phyloP scores from a whole-genome alignment of 2,113 vertebrate genomes.

The Lichenostomus cassidix region DNA sequence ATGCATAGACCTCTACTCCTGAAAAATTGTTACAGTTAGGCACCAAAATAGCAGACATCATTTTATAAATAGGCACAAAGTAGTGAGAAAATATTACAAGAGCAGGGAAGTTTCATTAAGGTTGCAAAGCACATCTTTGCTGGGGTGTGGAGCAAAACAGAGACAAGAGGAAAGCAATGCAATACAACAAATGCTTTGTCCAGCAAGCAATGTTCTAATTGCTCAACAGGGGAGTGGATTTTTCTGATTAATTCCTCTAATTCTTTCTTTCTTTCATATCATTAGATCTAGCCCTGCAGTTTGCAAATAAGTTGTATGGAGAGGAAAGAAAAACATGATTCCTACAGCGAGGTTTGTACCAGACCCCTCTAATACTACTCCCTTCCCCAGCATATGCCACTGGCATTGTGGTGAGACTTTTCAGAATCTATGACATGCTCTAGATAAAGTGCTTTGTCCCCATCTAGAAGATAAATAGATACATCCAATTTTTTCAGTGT shows the following conservation, averaged over 20 bases:
- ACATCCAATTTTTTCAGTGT: background rate
- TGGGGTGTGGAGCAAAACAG: background rate
- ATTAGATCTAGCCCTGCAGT: background rate
- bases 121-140: background rate
- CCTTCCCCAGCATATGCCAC: background rate
- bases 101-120: background rate
- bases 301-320: background rate
- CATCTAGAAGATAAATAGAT: background rate
- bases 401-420: background rate
- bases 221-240: background rate
- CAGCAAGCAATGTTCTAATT: background rate
- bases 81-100: background rate
- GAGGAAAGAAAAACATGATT: background rate
- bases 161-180: background rate
- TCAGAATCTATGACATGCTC: background rate
- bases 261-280: background rate
- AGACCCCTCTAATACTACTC: background rate
- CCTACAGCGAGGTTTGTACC: background rate
- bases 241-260: background rate
- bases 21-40: background rate
- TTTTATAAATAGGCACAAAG: slow-evolving; percentile 5
- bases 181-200: background rate
- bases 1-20: background rate
- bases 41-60: slow-evolving; percentile 10
- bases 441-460: background rate